A percentile compares a stretch with the other conserved stretches of the same genome.
Conservation (phyloP, 2,113 vertebrate species). For the Charadrius vociferus region DNA sequence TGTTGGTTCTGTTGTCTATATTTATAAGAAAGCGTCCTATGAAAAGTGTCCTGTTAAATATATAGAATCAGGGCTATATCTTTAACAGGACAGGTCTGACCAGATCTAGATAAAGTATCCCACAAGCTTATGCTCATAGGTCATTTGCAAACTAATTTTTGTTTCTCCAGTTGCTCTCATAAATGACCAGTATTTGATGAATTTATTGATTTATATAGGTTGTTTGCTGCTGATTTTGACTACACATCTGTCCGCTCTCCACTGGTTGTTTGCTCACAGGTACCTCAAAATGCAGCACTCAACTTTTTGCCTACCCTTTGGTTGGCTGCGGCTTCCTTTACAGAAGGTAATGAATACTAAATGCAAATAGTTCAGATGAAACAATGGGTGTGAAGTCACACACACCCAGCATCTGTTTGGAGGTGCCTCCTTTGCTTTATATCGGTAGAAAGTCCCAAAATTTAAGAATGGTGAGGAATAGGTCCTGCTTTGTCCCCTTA, state of each 20-base stretch:
- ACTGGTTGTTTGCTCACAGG: not conserved
- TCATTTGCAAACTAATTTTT: not conserved
- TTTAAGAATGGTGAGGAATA: not conserved
- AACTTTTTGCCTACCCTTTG: rapidly evolving
- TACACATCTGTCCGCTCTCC: not conserved
- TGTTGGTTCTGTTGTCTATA: not conserved
- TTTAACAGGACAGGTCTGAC: not conserved
- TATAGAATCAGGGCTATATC: not conserved
- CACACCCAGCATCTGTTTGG: not conserved
- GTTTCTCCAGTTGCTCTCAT: not conserved
- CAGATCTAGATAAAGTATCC: not conserved
- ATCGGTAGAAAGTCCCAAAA: not conserved
- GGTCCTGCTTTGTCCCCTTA: not conserved
- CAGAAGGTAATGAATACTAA: not conserved
- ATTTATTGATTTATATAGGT: not conserved
- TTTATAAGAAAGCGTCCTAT: not conserved
- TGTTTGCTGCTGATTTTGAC: not conserved
- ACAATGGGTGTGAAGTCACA: not conserved
- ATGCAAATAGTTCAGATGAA: not conserved
- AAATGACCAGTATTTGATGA: not conserved
- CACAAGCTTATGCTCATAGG: not conserved
- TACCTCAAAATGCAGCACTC: not conserved
- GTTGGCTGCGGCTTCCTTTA: not conserved
- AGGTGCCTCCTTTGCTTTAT: not conserved
- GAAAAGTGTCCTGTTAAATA: not conserved